phyloP scores from a whole-genome alignment of 2,888 invertebrate genomes.

The Metopia argyrocephala region DNA sequence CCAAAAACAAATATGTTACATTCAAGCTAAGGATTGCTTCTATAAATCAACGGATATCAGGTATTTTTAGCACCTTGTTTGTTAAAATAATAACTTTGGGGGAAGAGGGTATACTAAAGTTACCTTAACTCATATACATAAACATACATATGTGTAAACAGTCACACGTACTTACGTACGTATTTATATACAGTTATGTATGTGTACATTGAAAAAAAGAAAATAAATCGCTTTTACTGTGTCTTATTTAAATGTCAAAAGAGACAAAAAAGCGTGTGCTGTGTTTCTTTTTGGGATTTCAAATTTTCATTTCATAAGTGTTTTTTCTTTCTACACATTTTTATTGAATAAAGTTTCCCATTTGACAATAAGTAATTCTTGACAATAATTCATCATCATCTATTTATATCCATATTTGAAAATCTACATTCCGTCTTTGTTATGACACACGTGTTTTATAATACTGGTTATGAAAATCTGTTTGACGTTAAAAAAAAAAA shows the following conservation, averaged over 20 bases:
- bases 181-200: not conserved
- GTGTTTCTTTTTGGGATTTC: not conserved
- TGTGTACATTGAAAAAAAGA: not conserved
- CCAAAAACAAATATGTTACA: slow-evolving; percentile 19
- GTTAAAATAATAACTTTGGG: not conserved
- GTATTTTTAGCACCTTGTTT: slow-evolving; percentile 53
- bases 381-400: slow-evolving; percentile 46
- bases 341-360: not conserved
- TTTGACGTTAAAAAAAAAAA: not conserved
- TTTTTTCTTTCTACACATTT: not conserved
- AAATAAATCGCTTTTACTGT: too few species aligned
- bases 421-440: not conserved
- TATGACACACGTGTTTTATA: not conserved
- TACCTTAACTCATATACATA: not conserved
- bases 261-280: slow-evolving; percentile 29
- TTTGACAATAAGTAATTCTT: slow-evolving; percentile 44
- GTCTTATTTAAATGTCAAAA: too few species aligned
- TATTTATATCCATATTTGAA: not conserved
- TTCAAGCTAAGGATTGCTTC: slow-evolving; percentile 46
- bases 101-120: not conserved
- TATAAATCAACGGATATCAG: slow-evolving; percentile 55
- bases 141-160: not conserved
- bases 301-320: not conserved
- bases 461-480: not conserved
- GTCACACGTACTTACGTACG: not conserved